Conservation (phyloP, 2,797 vertebrate genomes). For the Cirrhinus mrigala region DNA sequence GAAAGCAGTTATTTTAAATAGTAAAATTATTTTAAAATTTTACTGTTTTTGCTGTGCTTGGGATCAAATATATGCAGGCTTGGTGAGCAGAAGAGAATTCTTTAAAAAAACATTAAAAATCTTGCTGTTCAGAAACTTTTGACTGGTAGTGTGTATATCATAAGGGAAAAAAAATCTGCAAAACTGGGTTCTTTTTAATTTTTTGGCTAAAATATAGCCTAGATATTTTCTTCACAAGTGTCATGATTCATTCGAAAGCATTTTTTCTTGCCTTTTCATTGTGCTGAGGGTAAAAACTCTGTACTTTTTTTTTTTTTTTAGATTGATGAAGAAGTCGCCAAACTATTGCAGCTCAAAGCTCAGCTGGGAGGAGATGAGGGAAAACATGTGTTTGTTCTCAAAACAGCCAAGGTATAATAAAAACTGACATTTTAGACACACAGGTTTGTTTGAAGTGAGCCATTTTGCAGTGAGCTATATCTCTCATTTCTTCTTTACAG, state of each 20-base stretch:
- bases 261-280: neutral
- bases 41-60: no score
- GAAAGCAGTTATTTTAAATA: no score
- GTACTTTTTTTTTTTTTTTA: slow-evolving; percentile 61
- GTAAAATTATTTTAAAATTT: no score
- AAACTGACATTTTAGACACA: neutral
- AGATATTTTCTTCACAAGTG: neutral
- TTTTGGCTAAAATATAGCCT: neutral
- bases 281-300: neutral
- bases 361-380: slow-evolving; percentile 87
- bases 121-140: no score
- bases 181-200: neutral
- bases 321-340: slow-evolving; percentile 92
- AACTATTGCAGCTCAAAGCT: slow-evolving; percentile 90
- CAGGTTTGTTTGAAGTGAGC: neutral
- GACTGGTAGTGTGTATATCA: neutral
- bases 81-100: no score
- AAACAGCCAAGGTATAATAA: slow-evolving; percentile 91
- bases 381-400: slow-evolving; percentile 94
- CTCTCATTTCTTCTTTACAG: slow-evolving; percentile 68
- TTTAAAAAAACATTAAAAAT: no score
- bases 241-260: neutral
- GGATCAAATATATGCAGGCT: no score
- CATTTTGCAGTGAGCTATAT: neutral
- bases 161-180: neutral